Base-by-base conservation (phyloP, 23 tunicate species). In the Clavelina lepadiformis region DNA sequence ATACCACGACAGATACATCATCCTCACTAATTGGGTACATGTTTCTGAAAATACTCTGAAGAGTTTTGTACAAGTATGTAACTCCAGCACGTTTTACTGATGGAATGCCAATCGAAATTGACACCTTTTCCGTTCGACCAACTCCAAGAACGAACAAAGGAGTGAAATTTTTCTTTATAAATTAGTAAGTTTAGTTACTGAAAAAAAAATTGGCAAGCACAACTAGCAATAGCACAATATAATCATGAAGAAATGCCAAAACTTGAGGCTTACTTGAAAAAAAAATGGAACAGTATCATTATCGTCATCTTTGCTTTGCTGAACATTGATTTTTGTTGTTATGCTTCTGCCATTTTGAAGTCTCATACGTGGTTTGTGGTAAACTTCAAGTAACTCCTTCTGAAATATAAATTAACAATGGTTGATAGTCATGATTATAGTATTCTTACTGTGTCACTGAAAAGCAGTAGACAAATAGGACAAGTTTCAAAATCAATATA, bases 71-170 rank as follows among this genome's bases (percentile, higher is more conserved):
- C 46, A 75, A 53, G 51, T 75, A 75, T 51, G 32, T 28, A 34
- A 53, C 63, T 5, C 49, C 49, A 1, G 51, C 44, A 1, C 81
- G 58, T 38, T 64, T 50, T 18, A 75, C 68, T 0, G 79, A 73
- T 2, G 79, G 79, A 30, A 73, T 61, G 18, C 79, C 79, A 27
- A 73, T 73, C 26, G 60, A 58, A 28, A 73, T 30, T 20, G 79
- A 73, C 3, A 71, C 76, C 2, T 41, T 41, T 15, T 73, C 27
- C 45, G 22, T 13, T 15, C 32, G 38, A 5, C 68, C 79, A 5
- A 29, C 46, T 21, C 79, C 79, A 36, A 73, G 58, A 5, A 61
- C 28, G 26, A 33, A 59, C 28, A 23, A 21, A 3, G 79, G 79
- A 2, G 68, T 44, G 29, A 73, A 59, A 22, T 60, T 73, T 60